These are phyloP conservation scores for Drosophila punjabiensis DNA, from an alignment of 1,140 invertebrate genomes.

Conservation along the genomic window DNA sequence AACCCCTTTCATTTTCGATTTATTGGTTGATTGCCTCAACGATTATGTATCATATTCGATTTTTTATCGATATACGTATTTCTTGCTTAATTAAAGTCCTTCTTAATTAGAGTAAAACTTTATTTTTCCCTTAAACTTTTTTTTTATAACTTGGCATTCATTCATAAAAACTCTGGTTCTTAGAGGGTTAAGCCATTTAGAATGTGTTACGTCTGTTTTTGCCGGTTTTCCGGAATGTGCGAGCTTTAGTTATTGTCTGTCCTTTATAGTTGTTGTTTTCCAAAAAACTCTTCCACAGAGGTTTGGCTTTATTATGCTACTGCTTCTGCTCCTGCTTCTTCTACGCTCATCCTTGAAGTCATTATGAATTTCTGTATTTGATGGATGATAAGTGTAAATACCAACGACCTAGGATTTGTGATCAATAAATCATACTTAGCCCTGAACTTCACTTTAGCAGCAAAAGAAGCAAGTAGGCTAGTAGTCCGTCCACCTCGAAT, in stretches of 20 bases:
- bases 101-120: not conserved
- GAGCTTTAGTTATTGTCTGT: not conserved
- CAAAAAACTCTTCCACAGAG: not conserved
- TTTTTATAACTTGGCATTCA: not conserved
- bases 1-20: not conserved
- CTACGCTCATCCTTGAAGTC: not conserved
- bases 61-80: not conserved
- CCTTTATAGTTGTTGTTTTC: constrained; percentile 9
- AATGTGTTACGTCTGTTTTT: not conserved
- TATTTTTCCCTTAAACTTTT: no score
- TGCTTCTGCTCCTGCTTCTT: not conserved
- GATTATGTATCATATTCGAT: not conserved
- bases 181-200: not conserved
- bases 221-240: not conserved
- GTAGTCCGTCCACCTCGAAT: constrained; percentile 6
- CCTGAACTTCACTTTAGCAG: not conserved
- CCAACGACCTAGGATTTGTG: not conserved
- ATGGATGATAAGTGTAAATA: not conserved
- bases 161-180: not conserved
- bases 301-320: constrained; percentile 20
- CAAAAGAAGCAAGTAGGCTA: constrained; percentile 10
- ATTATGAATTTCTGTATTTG: not conserved
- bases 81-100: not conserved
- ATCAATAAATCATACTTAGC: not conserved
- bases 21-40: not conserved